Conservation (phyloP, 2,888 invertebrate genomes). For the Drosophila fulvimacula region DNA sequence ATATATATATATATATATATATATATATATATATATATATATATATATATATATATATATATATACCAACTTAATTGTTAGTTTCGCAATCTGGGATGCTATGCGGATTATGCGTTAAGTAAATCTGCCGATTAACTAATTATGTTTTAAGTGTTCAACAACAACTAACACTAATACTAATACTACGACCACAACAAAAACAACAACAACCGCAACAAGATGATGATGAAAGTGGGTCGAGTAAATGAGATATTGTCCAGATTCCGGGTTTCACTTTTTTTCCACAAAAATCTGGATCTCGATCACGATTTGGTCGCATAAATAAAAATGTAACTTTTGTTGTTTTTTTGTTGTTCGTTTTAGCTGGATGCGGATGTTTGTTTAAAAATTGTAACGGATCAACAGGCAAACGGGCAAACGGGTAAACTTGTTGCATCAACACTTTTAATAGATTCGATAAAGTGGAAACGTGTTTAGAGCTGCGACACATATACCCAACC, state of each 20-base stretch:
- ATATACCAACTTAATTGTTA: neutral
- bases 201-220: neutral
- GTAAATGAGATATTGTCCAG: slow-evolving; percentile 9
- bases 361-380: slow-evolving; percentile 35
- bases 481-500: neutral
- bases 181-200: neutral
- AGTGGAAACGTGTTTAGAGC: slow-evolving; percentile 45
- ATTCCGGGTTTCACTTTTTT: slow-evolving; percentile 55
- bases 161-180: too few species aligned
- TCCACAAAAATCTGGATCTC: slow-evolving; percentile 1
- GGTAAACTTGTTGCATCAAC: slow-evolving; percentile 39
- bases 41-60: neutral
- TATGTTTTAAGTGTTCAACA: slow-evolving; percentile 7
- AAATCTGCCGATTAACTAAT: slow-evolving; percentile 23
- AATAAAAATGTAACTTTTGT: slow-evolving; percentile 19
- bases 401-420: slow-evolving; percentile 3
- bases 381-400: slow-evolving; percentile 8
- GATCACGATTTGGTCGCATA: slow-evolving; percentile 17
- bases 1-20: neutral
- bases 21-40: neutral
- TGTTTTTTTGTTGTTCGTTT: neutral
- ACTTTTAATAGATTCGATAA: slow-evolving; percentile 42
- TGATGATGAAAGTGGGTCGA: slow-evolving; percentile 33
- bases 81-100: slow-evolving; percentile 4
- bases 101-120: neutral